Evolutionary conservation across 2,888 invertebrate genomes (phyloP).

Genomic region (Apamea monoglypha): DNA sequence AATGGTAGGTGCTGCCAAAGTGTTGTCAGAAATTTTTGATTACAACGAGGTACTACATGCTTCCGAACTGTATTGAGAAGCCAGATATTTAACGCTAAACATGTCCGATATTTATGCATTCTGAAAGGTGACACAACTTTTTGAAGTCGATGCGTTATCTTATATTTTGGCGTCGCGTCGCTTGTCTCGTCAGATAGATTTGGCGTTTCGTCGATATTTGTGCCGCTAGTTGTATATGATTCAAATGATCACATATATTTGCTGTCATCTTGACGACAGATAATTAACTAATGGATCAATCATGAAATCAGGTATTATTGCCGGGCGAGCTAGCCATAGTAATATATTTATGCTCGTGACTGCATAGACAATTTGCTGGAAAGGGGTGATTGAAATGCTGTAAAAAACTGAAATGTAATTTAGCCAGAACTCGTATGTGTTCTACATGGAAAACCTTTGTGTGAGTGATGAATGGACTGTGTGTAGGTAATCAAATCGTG

Average conservation of each 20-base stretch:
- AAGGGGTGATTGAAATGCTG: slow-evolving; percentile 10
- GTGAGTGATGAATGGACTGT: slow-evolving; percentile 2
- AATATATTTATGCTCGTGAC: neutral
- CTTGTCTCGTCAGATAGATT: neutral
- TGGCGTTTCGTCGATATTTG: neutral
- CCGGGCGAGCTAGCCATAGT: neutral
- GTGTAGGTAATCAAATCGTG: slow-evolving; percentile 13
- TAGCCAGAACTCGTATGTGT: slow-evolving; percentile 5
- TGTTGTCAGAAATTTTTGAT: neutral
- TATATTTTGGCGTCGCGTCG: neutral
- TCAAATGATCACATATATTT: neutral
- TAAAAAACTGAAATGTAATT: slow-evolving; percentile 24
- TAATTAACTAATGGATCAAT: neutral
- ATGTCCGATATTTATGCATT: neutral
- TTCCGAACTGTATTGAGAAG: neutral
- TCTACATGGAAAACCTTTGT: neutral
- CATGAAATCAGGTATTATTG: neutral
- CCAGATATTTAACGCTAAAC: neutral
- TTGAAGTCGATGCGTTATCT: neutral
- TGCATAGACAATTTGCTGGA: slow-evolving; percentile 14
- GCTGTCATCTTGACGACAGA: neutral
- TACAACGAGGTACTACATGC: neutral
- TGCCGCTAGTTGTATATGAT: neutral
- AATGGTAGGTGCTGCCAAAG: neutral
- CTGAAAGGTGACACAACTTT: neutral